Evolutionary conservation across 2,113 vertebrate species (phyloP), one percentile per base, ranked within the genome.

Genomic region (Callaeas wilsoni): DNA sequence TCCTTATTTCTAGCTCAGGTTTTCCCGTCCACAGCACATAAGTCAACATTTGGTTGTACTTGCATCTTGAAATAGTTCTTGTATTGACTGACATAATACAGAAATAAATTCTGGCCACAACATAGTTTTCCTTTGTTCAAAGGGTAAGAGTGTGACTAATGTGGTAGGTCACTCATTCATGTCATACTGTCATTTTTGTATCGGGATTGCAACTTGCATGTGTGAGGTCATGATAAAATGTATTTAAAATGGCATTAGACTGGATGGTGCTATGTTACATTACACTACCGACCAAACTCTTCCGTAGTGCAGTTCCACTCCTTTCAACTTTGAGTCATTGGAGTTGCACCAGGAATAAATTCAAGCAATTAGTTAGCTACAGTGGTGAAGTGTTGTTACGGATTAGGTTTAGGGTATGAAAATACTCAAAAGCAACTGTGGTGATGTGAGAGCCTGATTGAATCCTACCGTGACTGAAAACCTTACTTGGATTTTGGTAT

Each of bases 11-110:
- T 96, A 89, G 94, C 89, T 97, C 95, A 93, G 94, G 84, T 93
- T 94, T 92, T 93, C 69, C 57, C 94, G 64, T 90, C 96, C 76
- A 63, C 87, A 94, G 95, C 94, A 93, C 93, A 77, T 95, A 96
- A 96, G 90, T 96, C 96, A 95, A 74, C 89, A 95, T 95, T 96
- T 97, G 90, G 94, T 95, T 95, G 94, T 94, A 97, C 90, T 95
- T 97, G 91, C 96, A 95, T 95, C 93, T 96, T 92, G 70, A 96
- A 87, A 91, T 87, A 79, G 57, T 95, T 84, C 93, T 42, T 94
- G 55, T 67, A 96, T 93, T 95, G 95, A 91, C 91, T 96, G 96
- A 70, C 85, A 94, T 74, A 52, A 32, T 84, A 37, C 68, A 95
- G 91, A 90, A 97, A 95, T 89, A 93, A 91, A 95, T 90, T 93